Evolutionary conservation across 2,888 invertebrate species (phyloP), one percentile per base, ranked within the genome.

Genomic region (Apoda limacodes): DNA sequence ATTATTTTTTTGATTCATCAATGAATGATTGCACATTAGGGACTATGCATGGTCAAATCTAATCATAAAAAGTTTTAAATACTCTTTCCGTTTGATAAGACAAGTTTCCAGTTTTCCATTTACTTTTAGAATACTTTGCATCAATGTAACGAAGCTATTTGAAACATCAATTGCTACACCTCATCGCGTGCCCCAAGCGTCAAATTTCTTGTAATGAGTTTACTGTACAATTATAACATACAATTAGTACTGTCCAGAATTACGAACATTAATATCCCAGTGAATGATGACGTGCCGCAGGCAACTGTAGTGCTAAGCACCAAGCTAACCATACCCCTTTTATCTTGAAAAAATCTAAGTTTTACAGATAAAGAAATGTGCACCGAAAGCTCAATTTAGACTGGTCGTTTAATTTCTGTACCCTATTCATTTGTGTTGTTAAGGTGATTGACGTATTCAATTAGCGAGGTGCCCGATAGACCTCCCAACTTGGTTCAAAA

Each of bases 391-490:
- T n/a, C n/a, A n/a, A n/a, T 22, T 34, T 59, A 54, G 39, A 43
- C 43, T 67, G 68, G 72, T 40, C 51, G 52, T 37, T 46, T 52
- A 55, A 51, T 45, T 55, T 60, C 61, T 66, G 63, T 66, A 64
- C 69, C 62, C 72, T 69, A 75, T 78, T 81, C 72, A 78, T 83
- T 83, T 83, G 76, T 80, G 83, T 87, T 86, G 87, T 87, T 87
- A 87, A 84, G 82, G 83, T 88, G 88, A 88, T 88, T 88, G 88
- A 87, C 88, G 87, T 83, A 83, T 88, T 87, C 88, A 88, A 88
- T 88, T 88, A 88, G 87, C 71, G 66, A 75, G 78, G 82, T 83
- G 83, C 83, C 82, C 81, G 82, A 60, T 66, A 69, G 78, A 82
- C 80, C 82, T 81, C 82, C 81, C 81, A 80, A 62, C 74, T 63